Percentiles rank a stretch among this genome's conserved stretches.
Evolutionary conservation across 1,140 invertebrate genomes (phyloP).

Genomic region (Cherax destructor): DNA sequence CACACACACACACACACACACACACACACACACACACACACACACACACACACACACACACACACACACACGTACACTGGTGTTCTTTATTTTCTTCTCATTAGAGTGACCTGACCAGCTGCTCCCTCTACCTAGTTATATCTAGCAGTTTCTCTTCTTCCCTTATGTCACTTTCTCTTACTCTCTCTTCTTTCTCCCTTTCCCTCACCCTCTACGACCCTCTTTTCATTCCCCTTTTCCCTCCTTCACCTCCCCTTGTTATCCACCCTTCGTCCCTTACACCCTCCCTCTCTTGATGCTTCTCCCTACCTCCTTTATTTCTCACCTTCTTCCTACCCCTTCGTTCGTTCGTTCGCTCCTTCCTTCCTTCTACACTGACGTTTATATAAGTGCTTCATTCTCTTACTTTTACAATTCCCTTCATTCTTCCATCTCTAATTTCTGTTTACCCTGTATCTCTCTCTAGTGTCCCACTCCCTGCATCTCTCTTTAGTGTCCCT

Average conservation of each 20-base stretch:
- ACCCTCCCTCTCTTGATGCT: no score
- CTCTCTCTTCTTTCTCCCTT: not conserved
- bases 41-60: no score
- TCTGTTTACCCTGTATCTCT: not conserved
- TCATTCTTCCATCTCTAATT: not conserved
- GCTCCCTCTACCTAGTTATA: no score
- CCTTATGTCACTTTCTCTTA: slow-evolving; percentile 5
- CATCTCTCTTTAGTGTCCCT: not conserved
- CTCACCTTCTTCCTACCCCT: not conserved
- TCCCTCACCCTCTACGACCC: not conserved
- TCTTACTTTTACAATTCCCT: not conserved
- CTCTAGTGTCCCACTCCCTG: not conserved
- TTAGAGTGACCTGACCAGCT: no score
- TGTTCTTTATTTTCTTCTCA: no score
- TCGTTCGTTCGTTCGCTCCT: not conserved
- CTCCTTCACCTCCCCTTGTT: not conserved
- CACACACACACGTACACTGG: no score
- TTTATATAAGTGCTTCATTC: not conserved
- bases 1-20: no score
- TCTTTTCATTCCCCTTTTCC: not conserved
- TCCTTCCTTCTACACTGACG: not conserved
- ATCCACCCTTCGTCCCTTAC: not conserved
- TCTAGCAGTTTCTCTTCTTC: not conserved
- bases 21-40: no score
- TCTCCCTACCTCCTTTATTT: not conserved